A percentile compares a stretch with the other conserved stretches of the same genome.
Evolutionary conservation across 2,888 invertebrate species (phyloP).

Genomic region (Ennomos fuscantarius): DNA sequence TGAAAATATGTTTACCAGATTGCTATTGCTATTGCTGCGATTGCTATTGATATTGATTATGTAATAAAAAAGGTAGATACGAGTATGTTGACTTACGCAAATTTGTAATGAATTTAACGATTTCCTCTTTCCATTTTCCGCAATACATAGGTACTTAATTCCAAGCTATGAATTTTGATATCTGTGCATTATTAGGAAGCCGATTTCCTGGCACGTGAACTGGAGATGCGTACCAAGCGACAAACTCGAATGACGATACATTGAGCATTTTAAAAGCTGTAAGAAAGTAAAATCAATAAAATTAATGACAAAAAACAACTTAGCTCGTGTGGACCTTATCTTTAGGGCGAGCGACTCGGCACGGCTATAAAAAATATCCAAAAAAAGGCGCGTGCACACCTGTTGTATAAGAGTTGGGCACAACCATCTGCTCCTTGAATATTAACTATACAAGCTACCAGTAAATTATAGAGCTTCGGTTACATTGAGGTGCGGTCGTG

Average conservation of each 20-base stretch:
- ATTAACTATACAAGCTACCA: slow-evolving; percentile 45
- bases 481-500: slow-evolving; percentile 9
- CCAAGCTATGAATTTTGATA: neutral
- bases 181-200: neutral
- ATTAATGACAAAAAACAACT: slow-evolving; percentile 27
- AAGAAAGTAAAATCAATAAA: neutral
- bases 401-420: slow-evolving; percentile 53
- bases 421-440: slow-evolving; percentile 64
- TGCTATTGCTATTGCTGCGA: neutral
- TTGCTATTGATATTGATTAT: neutral
- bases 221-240: too few relatives aligned
- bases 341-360: slow-evolving; percentile 44
- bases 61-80: neutral
- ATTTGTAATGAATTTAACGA: too few relatives aligned
- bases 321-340: slow-evolving; percentile 35
- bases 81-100: too few relatives aligned
- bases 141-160: neutral
- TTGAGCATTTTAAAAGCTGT: too few relatives aligned
- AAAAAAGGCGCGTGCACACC: slow-evolving; percentile 68
- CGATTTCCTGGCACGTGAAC: too few relatives aligned
- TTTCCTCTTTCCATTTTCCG: too few relatives aligned
- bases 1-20: slow-evolving; percentile 2
- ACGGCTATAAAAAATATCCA: slow-evolving; percentile 35
- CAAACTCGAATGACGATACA: too few relatives aligned
- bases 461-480: slow-evolving; percentile 25